Percentiles rank a stretch among this genome's conserved stretches.
phyloP scores from a whole-genome alignment of 1,140 invertebrate genomes.

The Drosophila ambigua region DNA sequence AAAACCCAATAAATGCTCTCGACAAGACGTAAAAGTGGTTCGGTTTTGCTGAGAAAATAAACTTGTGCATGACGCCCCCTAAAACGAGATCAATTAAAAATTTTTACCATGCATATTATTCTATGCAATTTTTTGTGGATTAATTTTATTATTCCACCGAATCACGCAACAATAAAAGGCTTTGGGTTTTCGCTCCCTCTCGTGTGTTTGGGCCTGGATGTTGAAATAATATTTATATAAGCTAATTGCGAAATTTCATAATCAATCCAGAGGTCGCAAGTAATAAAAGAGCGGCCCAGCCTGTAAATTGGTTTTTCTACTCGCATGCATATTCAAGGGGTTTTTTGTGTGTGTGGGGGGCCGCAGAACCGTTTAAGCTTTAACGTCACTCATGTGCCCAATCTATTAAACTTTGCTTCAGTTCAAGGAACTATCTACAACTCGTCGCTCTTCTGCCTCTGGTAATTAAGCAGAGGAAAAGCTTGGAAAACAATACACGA shows the following conservation, averaged over 20 bases:
- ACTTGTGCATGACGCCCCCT: conserved; percentile 42
- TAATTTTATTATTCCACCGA: conserved; percentile 38
- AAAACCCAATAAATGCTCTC: conserved; percentile 58
- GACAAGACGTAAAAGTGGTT: conserved; percentile 18
- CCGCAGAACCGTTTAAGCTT: conserved; percentile 25
- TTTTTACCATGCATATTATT: conserved; percentile 53
- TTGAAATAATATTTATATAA: conserved; percentile 42
- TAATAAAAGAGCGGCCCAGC: neutral
- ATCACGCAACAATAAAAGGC: neutral
- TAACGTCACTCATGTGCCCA: conserved; percentile 25
- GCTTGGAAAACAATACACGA: conserved; percentile 49
- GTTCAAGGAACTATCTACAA: conserved; percentile 49
- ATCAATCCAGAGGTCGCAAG: conserved; percentile 16
- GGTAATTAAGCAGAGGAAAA: conserved; percentile 67
- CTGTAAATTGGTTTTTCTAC: conserved; percentile 4
- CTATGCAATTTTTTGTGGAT: conserved; percentile 41
- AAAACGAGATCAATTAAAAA: conserved; percentile 46
- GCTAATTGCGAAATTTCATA: conserved; percentile 44
- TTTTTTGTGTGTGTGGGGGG: too few species aligned
- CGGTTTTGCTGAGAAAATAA: conserved; percentile 53
- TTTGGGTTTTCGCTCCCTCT: neutral
- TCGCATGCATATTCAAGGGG: neutral
- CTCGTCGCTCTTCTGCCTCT: conserved; percentile 22
- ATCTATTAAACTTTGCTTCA: conserved; percentile 26
- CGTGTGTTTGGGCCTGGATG: conserved; percentile 22